Evolutionary conservation across 1,140 invertebrate genomes (phyloP), one percentile per base, ranked within the genome.

Genomic region (Pseudachorutes palmiensis): DNA sequence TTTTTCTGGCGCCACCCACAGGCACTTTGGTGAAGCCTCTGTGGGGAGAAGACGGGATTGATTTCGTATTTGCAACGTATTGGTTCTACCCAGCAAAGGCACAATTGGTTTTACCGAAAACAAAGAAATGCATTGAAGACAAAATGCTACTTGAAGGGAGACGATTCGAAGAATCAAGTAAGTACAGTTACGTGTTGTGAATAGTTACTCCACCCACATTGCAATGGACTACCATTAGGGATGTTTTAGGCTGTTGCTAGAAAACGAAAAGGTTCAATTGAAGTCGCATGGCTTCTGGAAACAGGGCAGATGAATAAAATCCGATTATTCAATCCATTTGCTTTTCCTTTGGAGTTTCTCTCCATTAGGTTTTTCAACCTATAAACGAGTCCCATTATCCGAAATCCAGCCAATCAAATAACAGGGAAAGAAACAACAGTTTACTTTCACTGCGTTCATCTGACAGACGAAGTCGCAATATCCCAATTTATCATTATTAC

Each of bases 1-100:
- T 3, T 19, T 71, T 71, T 66, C n/a, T n/a, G n/a, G n/a, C n/a
- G n/a, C n/a, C n/a, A n/a, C n/a, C n/a, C n/a, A n/a, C n/a, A 79
- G 78, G 81, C 24, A 80, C 79, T 16, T 67, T 82, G 41, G 80
- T 77, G 3, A 79, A 79, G 19, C 75, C 78, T n/a, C 72, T 77
- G 70, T 12, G 72, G 76, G 36, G 76, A 74, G 30, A 22, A 41
- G 70, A 77, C 64, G 76, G 76, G 16, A 79, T 82, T 58, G 82
- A 83, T 67, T 64, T 81, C 9, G 69, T 83, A 30, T 83, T 82
- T 74, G 81, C 80, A 33, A 83, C 82, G 3, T 83, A 82, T 70
- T 82, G 81, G 80, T 81, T 82, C 74, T 81, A 78, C 65, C 81
- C 81, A 0, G 75, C 79, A 0, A 77, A 80, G 65, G 79, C 80